These are phyloP conservation scores for Spheniscus mendiculus DNA, from an alignment of 2,113 vertebrate genomes.

Conservation along the genomic window DNA sequence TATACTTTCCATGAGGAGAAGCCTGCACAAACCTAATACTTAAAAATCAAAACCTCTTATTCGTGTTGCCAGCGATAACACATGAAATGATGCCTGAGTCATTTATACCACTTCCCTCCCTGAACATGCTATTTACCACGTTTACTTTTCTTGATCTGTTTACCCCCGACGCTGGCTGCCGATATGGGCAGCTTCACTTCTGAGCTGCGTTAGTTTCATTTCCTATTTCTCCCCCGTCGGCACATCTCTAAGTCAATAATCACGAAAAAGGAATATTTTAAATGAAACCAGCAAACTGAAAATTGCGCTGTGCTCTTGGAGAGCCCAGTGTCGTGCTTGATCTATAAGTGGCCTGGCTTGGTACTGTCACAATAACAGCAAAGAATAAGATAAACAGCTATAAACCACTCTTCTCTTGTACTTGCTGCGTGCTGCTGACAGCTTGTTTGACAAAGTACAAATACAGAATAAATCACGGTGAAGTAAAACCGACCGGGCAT, in stretches of 20 bases:
- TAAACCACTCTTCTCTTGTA: neutral
- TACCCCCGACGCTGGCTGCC: accelerated
- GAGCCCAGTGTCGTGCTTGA: neutral
- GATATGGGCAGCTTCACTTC: neutral
- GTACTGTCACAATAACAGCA: neutral
- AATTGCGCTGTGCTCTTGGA: neutral
- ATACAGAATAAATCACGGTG: neutral
- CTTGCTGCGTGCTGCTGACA: neutral
- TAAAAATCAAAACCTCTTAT: neutral
- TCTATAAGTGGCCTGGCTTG: neutral
- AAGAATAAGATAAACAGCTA: neutral
- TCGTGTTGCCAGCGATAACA: neutral
- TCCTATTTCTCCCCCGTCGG: neutral
- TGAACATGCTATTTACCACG: neutral
- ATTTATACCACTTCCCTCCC: neutral
- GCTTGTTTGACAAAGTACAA: neutral
- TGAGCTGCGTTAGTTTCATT: neutral
- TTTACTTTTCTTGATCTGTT: neutral
- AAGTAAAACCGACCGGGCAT: neutral
- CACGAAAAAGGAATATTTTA: neutral
- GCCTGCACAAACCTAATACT: neutral
- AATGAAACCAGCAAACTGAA: neutral
- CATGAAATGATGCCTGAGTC: neutral
- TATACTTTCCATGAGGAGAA: neutral
- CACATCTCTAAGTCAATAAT: neutral